phyloP scores from a whole-genome alignment of 92 coral and sea anemone species.

The Parazoanthus atlanticus region DNA sequence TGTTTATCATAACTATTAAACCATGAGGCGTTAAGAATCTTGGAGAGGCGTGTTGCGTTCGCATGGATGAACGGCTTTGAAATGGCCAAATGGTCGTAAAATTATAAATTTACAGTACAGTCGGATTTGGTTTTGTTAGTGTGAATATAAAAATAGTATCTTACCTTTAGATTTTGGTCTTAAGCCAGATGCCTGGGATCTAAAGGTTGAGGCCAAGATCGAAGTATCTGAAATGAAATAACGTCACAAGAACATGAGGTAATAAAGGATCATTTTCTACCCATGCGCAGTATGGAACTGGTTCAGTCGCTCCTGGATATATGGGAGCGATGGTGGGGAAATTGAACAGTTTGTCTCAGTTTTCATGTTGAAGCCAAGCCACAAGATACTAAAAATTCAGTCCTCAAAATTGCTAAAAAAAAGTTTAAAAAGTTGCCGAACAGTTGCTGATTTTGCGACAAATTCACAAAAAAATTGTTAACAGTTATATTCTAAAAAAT shows the following conservation, averaged over 20 bases:
- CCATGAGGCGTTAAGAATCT: background rate
- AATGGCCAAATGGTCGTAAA: background rate
- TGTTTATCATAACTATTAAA: no score
- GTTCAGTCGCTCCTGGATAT: no score
- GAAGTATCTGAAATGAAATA: background rate
- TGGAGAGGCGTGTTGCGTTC: background rate
- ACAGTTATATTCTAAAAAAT: no score
- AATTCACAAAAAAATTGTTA: no score
- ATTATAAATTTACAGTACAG: background rate
- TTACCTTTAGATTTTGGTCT: constrained; percentile 8
- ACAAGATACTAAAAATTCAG: no score
- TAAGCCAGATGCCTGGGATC: background rate
- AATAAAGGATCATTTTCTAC: background rate
- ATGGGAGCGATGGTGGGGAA: no score
- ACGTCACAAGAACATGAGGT: constrained; percentile 10
- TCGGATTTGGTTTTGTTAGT: background rate
- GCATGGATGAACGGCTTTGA: background rate
- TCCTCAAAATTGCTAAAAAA: no score
- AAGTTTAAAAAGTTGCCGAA: no score
- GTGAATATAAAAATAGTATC: background rate
- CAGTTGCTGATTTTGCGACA: no score
- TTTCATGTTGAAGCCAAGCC: no score
- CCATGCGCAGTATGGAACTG: background rate
- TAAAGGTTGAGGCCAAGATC: constrained; percentile 1
- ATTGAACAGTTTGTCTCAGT: no score